Conservation (phyloP, 2,797 vertebrate species). For the Hoplostethus atlanticus region DNA sequence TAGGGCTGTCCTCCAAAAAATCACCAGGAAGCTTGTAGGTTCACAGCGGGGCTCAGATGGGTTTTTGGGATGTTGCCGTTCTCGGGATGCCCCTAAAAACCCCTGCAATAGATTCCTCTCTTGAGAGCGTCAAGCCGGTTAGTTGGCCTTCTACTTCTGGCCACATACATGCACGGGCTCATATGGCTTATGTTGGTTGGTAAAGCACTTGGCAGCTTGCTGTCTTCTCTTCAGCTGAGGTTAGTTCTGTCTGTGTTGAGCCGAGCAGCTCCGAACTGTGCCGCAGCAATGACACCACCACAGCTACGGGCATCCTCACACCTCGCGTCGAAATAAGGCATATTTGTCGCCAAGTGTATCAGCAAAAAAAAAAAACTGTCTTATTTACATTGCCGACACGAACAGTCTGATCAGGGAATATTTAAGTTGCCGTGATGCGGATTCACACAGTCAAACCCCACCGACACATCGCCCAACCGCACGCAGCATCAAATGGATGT, state of each 20-base stretch:
- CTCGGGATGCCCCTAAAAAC: constrained; percentile 54
- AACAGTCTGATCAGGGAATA: constrained; percentile 24
- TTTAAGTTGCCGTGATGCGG: constrained; percentile 39
- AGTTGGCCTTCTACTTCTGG: constrained; percentile 40
- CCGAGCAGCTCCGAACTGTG: constrained; percentile 69
- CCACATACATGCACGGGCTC: constrained; percentile 60
- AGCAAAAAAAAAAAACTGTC: constrained; percentile 17
- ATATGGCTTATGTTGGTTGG: constrained; percentile 62
- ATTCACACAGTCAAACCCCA: constrained; percentile 63
- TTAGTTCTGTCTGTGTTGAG: constrained; percentile 64
- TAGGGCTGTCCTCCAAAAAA: constrained; percentile 68
- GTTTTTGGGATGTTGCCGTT: constrained; percentile 63
- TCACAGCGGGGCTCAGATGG: constrained; percentile 65
- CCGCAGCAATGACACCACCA: constrained; percentile 73
- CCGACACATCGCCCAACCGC: constrained; percentile 65
- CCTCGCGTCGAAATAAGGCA: constrained; percentile 64
- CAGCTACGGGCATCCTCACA: constrained; percentile 73
- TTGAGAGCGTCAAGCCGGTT: constrained; percentile 34
- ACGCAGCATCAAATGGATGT: constrained; percentile 67
- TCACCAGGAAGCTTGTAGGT: constrained; percentile 62
- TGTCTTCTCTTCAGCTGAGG: constrained; percentile 72
- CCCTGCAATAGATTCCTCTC: constrained; percentile 64
- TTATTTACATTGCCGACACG: constrained; percentile 42
- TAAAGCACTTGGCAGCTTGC: constrained; percentile 56
- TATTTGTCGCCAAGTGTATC: constrained; percentile 50